These are phyloP conservation scores for Cephus pulcher DNA, from an alignment of 2,888 invertebrate genomes.

Conservation along the genomic window DNA sequence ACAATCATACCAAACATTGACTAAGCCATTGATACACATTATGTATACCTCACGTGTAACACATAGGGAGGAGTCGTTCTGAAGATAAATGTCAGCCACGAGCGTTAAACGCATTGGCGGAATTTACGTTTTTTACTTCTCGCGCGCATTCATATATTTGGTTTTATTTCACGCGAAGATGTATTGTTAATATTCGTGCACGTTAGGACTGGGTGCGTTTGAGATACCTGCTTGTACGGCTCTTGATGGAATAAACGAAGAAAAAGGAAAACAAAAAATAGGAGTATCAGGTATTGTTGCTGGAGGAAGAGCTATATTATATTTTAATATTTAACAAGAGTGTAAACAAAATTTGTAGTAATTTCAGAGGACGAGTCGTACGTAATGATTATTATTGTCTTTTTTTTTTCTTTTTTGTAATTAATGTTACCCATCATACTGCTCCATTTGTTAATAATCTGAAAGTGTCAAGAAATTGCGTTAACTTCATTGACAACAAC, in stretches of 20 bases:
- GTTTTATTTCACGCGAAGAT: background rate
- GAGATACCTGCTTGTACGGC: background rate
- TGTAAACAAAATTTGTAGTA: background rate
- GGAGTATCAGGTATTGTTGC: background rate
- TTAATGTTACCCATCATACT: background rate
- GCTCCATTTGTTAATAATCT: background rate
- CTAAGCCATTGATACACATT: background rate
- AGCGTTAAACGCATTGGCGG: background rate
- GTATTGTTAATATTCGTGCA: background rate
- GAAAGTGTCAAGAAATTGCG: background rate
- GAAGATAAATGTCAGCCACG: background rate
- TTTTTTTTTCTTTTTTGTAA: background rate
- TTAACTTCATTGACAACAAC: constrained; percentile 13
- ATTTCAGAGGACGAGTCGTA: background rate
- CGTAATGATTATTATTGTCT: background rate
- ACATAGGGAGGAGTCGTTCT: background rate
- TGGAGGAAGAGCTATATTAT: background rate
- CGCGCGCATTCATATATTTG: background rate
- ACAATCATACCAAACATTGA: background rate
- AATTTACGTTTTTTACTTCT: background rate
- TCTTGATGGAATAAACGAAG: background rate
- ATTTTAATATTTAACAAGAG: background rate
- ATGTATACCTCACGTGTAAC: background rate
- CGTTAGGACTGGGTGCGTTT: background rate
- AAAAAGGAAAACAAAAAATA: background rate